Evolutionary conservation across 1,140 invertebrate species (phyloP).

Genomic region (Cephus cinctus): DNA sequence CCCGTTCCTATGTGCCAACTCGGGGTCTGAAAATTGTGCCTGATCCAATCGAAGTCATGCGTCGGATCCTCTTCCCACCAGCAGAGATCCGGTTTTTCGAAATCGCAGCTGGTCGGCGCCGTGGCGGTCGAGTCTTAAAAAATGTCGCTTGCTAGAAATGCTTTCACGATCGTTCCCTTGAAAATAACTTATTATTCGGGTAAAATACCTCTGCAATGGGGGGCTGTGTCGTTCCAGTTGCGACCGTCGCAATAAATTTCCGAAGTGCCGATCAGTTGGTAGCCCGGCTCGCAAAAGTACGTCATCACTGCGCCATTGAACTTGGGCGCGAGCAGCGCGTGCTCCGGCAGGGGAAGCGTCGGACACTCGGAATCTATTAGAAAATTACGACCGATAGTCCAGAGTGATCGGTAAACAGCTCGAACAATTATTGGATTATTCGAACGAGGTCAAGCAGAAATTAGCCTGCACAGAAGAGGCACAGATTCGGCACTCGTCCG

Average conservation of each 20-base stretch:
- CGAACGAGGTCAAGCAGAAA: neutral
- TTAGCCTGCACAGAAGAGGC: neutral
- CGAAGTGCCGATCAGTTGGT: constrained; percentile 56
- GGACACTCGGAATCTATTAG: constrained; percentile 45
- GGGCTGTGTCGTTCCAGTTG: constrained; percentile 62
- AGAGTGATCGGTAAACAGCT: neutral
- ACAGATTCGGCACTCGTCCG: no score
- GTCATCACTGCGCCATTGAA: constrained; percentile 60
- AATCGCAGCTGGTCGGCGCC: constrained; percentile 63
- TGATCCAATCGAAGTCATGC: constrained; percentile 76
- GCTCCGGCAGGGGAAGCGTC: constrained; percentile 36
- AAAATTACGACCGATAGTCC: no score
- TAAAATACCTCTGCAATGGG: constrained; percentile 61
- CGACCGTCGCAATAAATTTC: constrained; percentile 66
- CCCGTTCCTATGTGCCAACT: constrained; percentile 69
- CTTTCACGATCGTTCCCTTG: neutral
- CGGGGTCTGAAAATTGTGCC: constrained; percentile 65
- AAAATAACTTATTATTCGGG: neutral
- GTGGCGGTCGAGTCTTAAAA: constrained; percentile 41
- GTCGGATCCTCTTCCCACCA: constrained; percentile 72
- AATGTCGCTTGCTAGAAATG: constrained; percentile 9
- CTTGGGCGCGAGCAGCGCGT: constrained; percentile 55
- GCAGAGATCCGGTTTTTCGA: constrained; percentile 68
- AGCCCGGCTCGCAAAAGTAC: constrained; percentile 66
- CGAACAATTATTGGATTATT: neutral